Percentiles rank a stretch among this genome's conserved stretches.
These are phyloP conservation scores for Podarcis raffonei DNA, from an alignment of 2,113 vertebrate species.

Conservation along the genomic window DNA sequence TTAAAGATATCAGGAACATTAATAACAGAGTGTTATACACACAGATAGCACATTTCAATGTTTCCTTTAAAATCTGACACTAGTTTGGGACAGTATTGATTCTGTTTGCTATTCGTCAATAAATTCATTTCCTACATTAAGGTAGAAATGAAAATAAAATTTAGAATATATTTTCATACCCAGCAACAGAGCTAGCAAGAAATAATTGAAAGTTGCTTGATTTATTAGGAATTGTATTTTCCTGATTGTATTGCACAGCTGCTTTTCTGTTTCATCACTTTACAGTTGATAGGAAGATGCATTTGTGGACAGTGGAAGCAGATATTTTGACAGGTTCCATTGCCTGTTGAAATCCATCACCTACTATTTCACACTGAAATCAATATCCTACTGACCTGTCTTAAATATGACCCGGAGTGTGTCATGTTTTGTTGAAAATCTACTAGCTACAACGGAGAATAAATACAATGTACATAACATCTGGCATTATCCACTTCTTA, in stretches of 20 bases:
- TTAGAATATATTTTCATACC: slow-evolving; percentile 18
- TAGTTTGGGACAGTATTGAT: not conserved
- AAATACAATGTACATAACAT: slow-evolving; percentile 28
- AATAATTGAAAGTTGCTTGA: slow-evolving; percentile 44
- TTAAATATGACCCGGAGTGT: slow-evolving; percentile 62
- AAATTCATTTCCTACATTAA: slow-evolving; percentile 27
- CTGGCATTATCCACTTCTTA: slow-evolving; percentile 21
- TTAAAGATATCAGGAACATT: too few relatives aligned
- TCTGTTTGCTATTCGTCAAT: not conserved
- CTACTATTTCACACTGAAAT: slow-evolving; percentile 51
- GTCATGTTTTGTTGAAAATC: slow-evolving; percentile 56
- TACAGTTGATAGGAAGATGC: slow-evolving; percentile 40
- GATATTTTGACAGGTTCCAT: slow-evolving; percentile 47
- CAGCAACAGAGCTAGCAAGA: slow-evolving; percentile 14
- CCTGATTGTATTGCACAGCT: slow-evolving; percentile 27
- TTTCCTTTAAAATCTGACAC: slow-evolving; percentile 3
- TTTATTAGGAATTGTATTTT: slow-evolving; percentile 29
- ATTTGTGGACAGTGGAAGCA: slow-evolving; percentile 44
- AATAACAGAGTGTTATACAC: too few relatives aligned
- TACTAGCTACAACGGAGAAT: slow-evolving; percentile 44
- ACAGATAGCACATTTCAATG: not conserved
- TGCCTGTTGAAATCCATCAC: slow-evolving; percentile 63
- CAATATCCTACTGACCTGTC: slow-evolving; percentile 64
- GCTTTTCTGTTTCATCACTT: slow-evolving; percentile 49
- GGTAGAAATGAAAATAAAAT: slow-evolving; percentile 39